phyloP scores from a whole-genome alignment of 2,113 vertebrate species.

The Leptosomus discolor region DNA sequence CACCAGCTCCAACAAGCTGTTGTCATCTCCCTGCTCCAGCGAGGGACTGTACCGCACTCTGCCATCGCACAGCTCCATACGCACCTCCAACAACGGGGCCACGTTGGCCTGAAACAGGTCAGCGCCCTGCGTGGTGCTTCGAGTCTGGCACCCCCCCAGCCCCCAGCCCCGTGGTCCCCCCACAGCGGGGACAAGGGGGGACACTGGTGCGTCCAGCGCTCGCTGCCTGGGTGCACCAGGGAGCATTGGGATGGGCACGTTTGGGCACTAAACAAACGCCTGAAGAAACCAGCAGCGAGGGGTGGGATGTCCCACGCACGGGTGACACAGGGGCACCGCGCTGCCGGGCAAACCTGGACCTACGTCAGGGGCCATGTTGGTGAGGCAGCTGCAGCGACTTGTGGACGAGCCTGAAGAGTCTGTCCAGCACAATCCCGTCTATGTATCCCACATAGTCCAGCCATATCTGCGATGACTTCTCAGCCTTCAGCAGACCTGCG shows the following conservation, averaged over 20 bases:
- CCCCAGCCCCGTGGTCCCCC: accelerated
- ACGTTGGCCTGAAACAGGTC: slow-evolving; percentile 15
- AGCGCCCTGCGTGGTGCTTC: accelerated
- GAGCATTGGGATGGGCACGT: accelerated
- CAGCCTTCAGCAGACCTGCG: slow-evolving; percentile 59
- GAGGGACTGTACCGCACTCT: slow-evolving; percentile 62
- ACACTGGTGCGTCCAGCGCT: accelerated
- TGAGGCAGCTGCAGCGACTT: slow-evolving; percentile 69
- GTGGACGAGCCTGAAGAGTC: slow-evolving; percentile 67
- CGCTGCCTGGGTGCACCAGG: accelerated
- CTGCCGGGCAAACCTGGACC: neutral
- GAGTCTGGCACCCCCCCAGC: accelerated
- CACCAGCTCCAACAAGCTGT: slow-evolving; percentile 56
- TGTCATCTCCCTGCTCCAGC: neutral
- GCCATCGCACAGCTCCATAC: slow-evolving; percentile 57
- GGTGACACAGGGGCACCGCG: neutral
- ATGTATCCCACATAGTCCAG: slow-evolving; percentile 62
- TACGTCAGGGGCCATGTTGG: slow-evolving; percentile 69
- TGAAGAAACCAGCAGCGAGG: accelerated
- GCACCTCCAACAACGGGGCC: slow-evolving; percentile 71
- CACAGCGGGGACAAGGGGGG: accelerated
- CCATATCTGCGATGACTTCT: slow-evolving; percentile 53
- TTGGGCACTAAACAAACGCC: neutral
- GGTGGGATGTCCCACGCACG: accelerated
- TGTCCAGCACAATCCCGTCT: slow-evolving; percentile 63